phyloP scores from a whole-genome alignment of 2,888 invertebrate species.

The Aplocera efformata region DNA sequence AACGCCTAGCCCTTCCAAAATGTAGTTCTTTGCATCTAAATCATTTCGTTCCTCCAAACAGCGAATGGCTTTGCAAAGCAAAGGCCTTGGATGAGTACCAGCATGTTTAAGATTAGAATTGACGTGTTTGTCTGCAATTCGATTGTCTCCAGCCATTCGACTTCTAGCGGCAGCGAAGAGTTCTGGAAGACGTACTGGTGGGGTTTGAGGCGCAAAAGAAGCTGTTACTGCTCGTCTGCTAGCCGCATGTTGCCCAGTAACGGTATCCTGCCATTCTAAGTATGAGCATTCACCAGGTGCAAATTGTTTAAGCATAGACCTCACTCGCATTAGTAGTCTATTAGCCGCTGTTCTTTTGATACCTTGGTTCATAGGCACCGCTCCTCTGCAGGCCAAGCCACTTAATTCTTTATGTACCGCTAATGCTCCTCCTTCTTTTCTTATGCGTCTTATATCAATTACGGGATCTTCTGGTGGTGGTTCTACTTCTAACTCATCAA shows the following conservation, averaged over 20 bases:
- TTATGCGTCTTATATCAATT: conserved; percentile 54
- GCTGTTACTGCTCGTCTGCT: conserved; percentile 62
- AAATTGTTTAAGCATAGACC: conserved; percentile 64
- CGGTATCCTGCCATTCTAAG: conserved; percentile 61
- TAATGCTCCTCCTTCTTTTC: conserved; percentile 62
- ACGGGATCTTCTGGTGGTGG: conserved; percentile 41
- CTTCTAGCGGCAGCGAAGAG: conserved; percentile 50
- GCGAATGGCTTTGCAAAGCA: conserved; percentile 53
- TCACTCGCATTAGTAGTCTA: conserved; percentile 55
- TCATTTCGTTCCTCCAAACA: conserved; percentile 54
- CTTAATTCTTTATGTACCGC: conserved; percentile 67
- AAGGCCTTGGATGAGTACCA: conserved; percentile 46
- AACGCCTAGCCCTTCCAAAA: conserved; percentile 46
- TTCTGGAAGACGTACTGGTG: conserved; percentile 37
- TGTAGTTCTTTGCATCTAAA: conserved; percentile 46
- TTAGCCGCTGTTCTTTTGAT: conserved; percentile 70
- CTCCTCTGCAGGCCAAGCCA: conserved; percentile 51
- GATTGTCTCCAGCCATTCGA: conserved; percentile 52
- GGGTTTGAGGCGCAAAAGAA: conserved; percentile 66
- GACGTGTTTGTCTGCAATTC: conserved; percentile 48
- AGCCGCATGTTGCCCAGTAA: conserved; percentile 64
- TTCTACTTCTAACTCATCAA: conserved; percentile 44
- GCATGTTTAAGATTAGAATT: conserved; percentile 42
- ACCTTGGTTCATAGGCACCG: conserved; percentile 60
- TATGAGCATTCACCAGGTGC: conserved; percentile 51